These are phyloP conservation scores for Mus pahari DNA, from an alignment of 2,113 vertebrate species.

Conservation along the genomic window DNA sequence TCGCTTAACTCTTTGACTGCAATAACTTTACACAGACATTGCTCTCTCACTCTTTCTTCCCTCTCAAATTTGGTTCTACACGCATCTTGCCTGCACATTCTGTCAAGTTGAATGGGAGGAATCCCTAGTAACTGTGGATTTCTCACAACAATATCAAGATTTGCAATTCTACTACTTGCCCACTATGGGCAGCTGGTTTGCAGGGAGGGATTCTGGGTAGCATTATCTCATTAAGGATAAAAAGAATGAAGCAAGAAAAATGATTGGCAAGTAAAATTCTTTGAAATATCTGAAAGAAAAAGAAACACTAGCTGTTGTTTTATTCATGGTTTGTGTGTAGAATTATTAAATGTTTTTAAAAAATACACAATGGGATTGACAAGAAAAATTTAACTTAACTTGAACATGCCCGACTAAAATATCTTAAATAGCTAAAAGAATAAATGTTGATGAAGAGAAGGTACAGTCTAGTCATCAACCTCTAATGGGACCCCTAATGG, in stretches of 20 bases:
- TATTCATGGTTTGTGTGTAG: background rate
- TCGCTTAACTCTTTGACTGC: background rate
- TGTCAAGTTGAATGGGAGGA: slow-evolving; percentile 48
- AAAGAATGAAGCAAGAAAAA: slow-evolving; percentile 47
- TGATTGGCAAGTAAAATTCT: slow-evolving; percentile 24
- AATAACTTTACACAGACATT: slow-evolving; percentile 15
- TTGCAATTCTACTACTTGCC: slow-evolving; percentile 15
- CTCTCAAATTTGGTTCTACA: background rate
- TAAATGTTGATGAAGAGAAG: background rate
- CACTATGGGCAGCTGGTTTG: background rate
- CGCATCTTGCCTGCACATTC: slow-evolving; percentile 48
- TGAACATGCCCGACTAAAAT: background rate
- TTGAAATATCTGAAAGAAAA: slow-evolving; percentile 41
- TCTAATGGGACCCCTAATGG: background rate
- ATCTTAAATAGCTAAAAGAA: slow-evolving; percentile 38
- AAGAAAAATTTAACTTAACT: slow-evolving; percentile 45
- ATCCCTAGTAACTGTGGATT: background rate
- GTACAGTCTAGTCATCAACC: background rate
- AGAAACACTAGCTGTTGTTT: slow-evolving; percentile 43
- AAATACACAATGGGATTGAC: slow-evolving; percentile 24
- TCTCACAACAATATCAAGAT: slow-evolving; percentile 12
- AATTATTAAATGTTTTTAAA: slow-evolving; percentile 36
- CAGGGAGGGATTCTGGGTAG: background rate
- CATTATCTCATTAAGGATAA: slow-evolving; percentile 11
- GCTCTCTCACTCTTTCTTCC: slow-evolving; percentile 26